Evolutionary conservation across 1,140 invertebrate genomes (phyloP).

Genomic region (Drosophila ambigua): DNA sequence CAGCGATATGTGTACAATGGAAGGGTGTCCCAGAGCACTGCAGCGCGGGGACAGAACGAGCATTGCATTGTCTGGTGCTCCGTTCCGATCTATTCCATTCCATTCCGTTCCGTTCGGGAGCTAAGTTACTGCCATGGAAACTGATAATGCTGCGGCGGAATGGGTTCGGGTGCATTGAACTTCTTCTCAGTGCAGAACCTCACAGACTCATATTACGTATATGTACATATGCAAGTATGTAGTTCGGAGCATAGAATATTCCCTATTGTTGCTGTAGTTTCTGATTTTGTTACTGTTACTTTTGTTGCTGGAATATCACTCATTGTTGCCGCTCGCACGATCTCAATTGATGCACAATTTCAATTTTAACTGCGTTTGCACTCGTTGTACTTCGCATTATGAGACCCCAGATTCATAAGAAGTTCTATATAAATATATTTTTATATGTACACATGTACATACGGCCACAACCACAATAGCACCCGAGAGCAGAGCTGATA

Average conservation of each 20-base stretch:
- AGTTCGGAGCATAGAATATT: conserved; percentile 31
- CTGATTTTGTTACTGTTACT: background rate
- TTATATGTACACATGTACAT: background rate
- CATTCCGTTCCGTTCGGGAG: conserved; percentile 2
- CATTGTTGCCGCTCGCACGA: conserved; percentile 50
- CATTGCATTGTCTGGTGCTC: conserved; percentile 13
- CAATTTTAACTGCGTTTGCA: conserved; percentile 8
- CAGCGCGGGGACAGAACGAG: conserved; percentile 14
- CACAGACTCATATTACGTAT: conserved; percentile 14
- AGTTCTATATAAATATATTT: background rate
- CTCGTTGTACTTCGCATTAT: conserved; percentile 23
- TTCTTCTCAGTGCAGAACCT: conserved; percentile 13
- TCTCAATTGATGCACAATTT: conserved; percentile 66
- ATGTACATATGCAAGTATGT: background rate
- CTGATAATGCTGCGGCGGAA: conserved; percentile 22
- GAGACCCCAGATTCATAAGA: conserved; percentile 1
- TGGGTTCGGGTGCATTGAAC: conserved; percentile 31
- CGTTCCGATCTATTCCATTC: no score
- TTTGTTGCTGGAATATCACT: conserved; percentile 21
- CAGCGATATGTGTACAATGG: conserved; percentile 24
- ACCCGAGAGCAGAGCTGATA: conserved; percentile 26
- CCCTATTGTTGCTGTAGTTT: background rate
- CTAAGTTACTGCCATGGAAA: conserved; percentile 38
- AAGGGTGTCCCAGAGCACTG: conserved; percentile 11
- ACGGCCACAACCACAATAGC: no score